phyloP scores from a whole-genome alignment of 2,888 invertebrate species.

The Candidula unifasciata region DNA sequence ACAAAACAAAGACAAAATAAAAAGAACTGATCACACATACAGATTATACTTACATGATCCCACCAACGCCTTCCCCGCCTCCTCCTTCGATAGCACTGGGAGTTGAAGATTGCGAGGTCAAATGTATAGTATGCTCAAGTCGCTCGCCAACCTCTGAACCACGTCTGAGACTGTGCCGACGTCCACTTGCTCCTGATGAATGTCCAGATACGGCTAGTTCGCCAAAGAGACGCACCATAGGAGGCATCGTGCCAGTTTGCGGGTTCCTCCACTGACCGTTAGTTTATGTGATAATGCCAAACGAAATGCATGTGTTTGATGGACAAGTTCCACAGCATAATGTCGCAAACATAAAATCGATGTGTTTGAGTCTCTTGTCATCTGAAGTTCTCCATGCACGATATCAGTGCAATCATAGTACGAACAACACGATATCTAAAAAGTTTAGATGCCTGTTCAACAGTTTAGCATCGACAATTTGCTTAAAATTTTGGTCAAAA shows the following conservation, averaged over 20 bases:
- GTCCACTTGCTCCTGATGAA: conserved; percentile 54
- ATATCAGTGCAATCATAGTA: background rate
- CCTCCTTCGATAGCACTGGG: conserved; percentile 59
- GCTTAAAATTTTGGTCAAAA: too few relatives aligned
- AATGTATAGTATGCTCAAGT: conserved; percentile 67
- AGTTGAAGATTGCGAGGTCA: conserved; percentile 60
- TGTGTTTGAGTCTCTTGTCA: background rate
- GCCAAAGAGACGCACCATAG: conserved; percentile 60
- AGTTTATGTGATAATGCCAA: background rate
- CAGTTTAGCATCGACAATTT: too few relatives aligned
- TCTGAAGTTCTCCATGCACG: conserved; percentile 7
- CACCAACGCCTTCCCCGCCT: conserved; percentile 53
- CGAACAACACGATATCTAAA: background rate
- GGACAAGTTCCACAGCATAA: too few relatives aligned
- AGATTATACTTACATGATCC: conserved; percentile 58
- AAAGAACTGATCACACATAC: background rate
- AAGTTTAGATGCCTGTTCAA: background rate
- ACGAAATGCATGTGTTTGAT: conserved; percentile 8
- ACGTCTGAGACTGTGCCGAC: conserved; percentile 64
- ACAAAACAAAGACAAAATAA: background rate
- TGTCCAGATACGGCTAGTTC: conserved; percentile 56
- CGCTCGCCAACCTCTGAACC: conserved; percentile 68
- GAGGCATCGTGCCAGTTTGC: conserved; percentile 55
- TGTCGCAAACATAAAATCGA: background rate
- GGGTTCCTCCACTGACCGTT: background rate